Conservation (phyloP, 37 sponge, comb jelly and placozoan species). For the Beroe forskalii region DNA sequence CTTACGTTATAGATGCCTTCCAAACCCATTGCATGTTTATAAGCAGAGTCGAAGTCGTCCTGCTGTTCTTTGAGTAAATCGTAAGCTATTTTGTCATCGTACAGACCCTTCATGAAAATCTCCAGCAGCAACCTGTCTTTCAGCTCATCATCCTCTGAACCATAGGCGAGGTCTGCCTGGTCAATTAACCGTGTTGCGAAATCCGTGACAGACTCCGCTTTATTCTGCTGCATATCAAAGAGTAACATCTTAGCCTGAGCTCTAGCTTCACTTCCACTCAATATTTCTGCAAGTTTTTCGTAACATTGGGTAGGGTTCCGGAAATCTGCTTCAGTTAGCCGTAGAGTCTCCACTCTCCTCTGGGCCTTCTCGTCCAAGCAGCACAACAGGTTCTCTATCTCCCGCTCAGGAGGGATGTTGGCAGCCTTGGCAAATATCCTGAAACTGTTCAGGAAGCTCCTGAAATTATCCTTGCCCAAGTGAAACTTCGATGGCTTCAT, state of each 20-base stretch:
- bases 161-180: background rate
- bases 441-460: background rate
- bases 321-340: too few relatives aligned
- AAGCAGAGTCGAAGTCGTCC: background rate
- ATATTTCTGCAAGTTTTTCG: too few relatives aligned
- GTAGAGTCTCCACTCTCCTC: background rate
- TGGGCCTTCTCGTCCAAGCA: background rate
- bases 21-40: background rate
- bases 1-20: background rate
- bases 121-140: background rate
- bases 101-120: background rate
- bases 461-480: background rate
- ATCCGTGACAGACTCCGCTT: background rate
- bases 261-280: too few relatives aligned
- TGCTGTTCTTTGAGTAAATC: background rate
- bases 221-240: background rate
- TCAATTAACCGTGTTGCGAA: background rate
- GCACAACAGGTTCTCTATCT: background rate
- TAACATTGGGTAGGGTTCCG: too few relatives aligned
- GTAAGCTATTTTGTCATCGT: background rate
- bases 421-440: background rate
- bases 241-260: too few relatives aligned
- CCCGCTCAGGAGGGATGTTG: background rate
- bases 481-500: too few relatives aligned
- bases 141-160: background rate